Conservation (phyloP, 2,113 vertebrate species). For the Microcebus lehilahytsara region DNA sequence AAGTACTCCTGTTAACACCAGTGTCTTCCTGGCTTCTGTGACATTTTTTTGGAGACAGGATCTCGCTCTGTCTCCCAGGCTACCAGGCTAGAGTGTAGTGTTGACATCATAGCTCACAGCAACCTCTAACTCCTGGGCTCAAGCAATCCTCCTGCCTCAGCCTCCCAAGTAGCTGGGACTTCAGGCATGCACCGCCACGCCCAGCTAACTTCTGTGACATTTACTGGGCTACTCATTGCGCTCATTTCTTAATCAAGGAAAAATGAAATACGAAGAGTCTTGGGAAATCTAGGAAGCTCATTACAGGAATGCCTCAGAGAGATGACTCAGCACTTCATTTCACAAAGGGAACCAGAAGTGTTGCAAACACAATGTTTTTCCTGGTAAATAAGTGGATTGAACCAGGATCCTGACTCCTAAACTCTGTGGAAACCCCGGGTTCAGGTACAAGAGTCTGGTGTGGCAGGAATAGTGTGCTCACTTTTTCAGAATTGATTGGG, state of each 20-base stretch:
- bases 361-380: background rate
- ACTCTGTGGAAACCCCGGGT: background rate
- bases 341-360: constrained; percentile 58
- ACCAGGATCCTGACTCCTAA: background rate
- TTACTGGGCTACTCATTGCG: background rate
- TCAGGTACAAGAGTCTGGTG: background rate
- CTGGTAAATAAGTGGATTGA: background rate
- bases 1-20: background rate
- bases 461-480: background rate
- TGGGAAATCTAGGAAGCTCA: constrained; percentile 63
- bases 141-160: background rate
- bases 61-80: background rate
- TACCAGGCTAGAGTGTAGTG: background rate
- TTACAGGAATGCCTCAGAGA: constrained; percentile 26
- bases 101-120: background rate
- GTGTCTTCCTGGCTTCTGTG: background rate
- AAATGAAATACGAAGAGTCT: constrained; percentile 28
- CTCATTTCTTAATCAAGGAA: constrained; percentile 57
- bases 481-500: background rate
- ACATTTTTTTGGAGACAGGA: background rate
- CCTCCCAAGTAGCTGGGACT: background rate
- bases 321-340: constrained; percentile 48
- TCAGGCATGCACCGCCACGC: background rate
- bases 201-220: background rate
- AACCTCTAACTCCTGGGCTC: background rate